Evolutionary conservation across 2,113 vertebrate species (phyloP).

Genomic region (Lethenteron camtschaticum): DNA sequence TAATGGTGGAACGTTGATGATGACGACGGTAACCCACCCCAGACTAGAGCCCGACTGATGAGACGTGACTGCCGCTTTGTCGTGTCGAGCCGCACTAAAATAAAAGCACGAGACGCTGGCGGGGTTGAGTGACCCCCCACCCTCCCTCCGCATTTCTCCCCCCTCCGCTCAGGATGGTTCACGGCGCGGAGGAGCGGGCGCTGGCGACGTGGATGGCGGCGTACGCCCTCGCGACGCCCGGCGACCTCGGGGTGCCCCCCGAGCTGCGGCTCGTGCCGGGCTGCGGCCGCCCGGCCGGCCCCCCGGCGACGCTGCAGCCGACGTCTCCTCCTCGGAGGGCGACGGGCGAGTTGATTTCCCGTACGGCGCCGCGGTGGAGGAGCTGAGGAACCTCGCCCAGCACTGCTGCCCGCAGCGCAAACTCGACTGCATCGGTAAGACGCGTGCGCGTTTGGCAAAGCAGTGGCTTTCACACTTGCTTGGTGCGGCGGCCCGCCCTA

Average conservation of each 20-base stretch:
- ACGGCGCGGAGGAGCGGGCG: constrained; percentile 29
- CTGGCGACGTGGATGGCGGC: constrained; percentile 37
- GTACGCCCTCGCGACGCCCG: constrained; percentile 23
- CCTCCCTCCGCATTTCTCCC: too few relatives aligned
- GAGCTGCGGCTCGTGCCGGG: constrained; percentile 32
- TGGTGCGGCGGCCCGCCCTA: too few relatives aligned
- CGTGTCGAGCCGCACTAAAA: too few relatives aligned
- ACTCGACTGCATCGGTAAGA: constrained; percentile 60
- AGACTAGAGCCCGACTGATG: too few relatives aligned
- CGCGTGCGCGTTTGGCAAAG: too few relatives aligned
- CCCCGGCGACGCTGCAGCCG: not conserved
- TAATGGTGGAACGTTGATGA: too few relatives aligned
- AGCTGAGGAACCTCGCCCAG: constrained; percentile 38
- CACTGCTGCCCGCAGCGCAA: constrained; percentile 64
- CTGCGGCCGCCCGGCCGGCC: not conserved
- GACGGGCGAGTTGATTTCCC: constrained; percentile 15
- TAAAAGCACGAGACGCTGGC: too few relatives aligned
- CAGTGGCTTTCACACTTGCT: too few relatives aligned
- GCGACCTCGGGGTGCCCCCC: constrained; percentile 34
- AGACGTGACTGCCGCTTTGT: too few relatives aligned
- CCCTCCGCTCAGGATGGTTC: constrained; percentile 26
- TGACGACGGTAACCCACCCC: too few relatives aligned
- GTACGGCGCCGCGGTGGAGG: constrained; percentile 40
- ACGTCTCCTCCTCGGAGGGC: not conserved
- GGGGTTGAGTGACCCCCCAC: too few relatives aligned